Base-by-base conservation (phyloP, 2,797 vertebrate genomes). In the Mus caroli region DNA sequence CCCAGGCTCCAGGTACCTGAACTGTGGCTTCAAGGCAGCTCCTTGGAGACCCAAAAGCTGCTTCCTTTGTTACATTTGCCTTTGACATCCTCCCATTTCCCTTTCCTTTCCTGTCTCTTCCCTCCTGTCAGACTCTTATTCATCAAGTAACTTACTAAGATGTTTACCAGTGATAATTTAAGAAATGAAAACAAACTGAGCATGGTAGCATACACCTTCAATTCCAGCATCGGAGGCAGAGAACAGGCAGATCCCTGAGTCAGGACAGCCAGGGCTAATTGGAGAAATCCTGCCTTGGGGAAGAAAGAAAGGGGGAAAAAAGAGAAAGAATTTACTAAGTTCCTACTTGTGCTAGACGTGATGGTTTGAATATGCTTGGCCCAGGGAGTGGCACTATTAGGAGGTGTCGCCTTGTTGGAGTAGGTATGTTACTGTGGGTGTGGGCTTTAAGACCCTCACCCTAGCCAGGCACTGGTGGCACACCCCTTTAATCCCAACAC, bases 71-170 rank as follows among this genome's bases (percentile, higher is more conserved):
- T 78, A 71, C 82, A 37, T n/a, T 76, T 91, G 50, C 43, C 58
- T 83, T 76, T 4, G 54, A 58, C 71, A 17, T 19, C 43, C 62
- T 96, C 6, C 20, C 84, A 12, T 77, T 92, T 50, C 0, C 6
- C 54, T 64, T 87, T 56, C 31, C 64, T 67, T 64, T 91, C 71
- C 40, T 94, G n/a, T 46, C 54, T 83, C 62, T 37, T 94, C 56
- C 37, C 1, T 83, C 10, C 75, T 80, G 56, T 71, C 46, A 77
- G n/a, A 90, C 79, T 78, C 50, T 91, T 64, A 46, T 77, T 94
- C 37, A 93, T 90, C 43, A 1, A 4, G 0, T 84, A 93, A 56
- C 37, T 91, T 84, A n/a, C 10, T 86, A 88, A 94, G 82, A 64
- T 52, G 31, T 87, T 89, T 91, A 64, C 78, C 0, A 7, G 56